Evolutionary conservation across 2,113 vertebrate genomes (phyloP), one percentile per base, ranked within the genome.

Genomic region (Lophius piscatorius): DNA sequence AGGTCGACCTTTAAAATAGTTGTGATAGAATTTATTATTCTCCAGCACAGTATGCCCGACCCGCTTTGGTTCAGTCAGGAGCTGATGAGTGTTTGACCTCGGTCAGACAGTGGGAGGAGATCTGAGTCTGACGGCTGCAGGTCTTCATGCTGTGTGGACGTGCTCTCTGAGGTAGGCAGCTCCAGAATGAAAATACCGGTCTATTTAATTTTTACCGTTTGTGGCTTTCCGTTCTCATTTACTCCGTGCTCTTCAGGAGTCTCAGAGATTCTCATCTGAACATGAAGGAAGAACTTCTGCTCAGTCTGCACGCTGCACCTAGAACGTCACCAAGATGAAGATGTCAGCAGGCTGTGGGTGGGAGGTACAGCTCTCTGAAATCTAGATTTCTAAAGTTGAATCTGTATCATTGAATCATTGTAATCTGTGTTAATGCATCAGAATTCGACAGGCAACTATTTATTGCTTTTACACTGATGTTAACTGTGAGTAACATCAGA

Each of bases 91-190:
- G 48, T 66, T 14, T 52, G 35, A 63, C 41, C 47, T 66, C 5
- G 6, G 35, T 54, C 21, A 58, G 52, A 49, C 33, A 39, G 47
- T 11, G 56, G 26, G 8, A 62, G 47, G n/a, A 50, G 51, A 56
- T 73, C 73, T 82, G 72, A 51, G 70, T 79, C 58, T 9, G 41
- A 42, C 26, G 6, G 46, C 51, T 51, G 5, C 12, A 56, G 35
- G 55, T 52, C 56, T 62, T 69, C 21, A 18, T 66, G 21, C 58
- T 26, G 28, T 48, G 42, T 55, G 44, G 59, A 38, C 56, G 44
- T 22, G 52, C 56, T 55, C 48, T 38, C 36, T 63, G 44, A 39
- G 45, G 74, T 26, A 65, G n/a, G 21, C 45, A 45, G 21, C 35
- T 33, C 33, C 26, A 26, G 23, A 57, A 33, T 20, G 10, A 55